Base-by-base conservation (phyloP, 2,888 invertebrate genomes). In the Rhaphigaster nebulosa region DNA sequence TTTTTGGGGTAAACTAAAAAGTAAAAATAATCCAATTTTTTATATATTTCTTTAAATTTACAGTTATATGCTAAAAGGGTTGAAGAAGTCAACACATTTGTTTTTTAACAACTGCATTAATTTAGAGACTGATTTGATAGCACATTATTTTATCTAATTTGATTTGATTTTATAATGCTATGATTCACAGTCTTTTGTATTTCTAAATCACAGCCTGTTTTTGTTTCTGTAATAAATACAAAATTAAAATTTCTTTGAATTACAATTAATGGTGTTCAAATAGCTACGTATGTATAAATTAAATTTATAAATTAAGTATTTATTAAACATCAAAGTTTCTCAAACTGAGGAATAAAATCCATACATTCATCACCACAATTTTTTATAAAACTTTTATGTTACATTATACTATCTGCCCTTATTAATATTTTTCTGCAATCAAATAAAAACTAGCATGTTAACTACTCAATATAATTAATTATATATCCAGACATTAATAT, bases 131-230 rank as follows among this genome's bases (percentile, higher is more conserved):
- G 38, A 76, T 65, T 29, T 38, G 70, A 10, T 38, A 76, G 34
- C 20, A 38, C 70, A 76, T 23, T 65, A 23, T 60, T 60, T 60
- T 60, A 60, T 60, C n/a, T 60, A 60, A 70, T 70, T 76, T 76
- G 20, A 76, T 38, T 76, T 20, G 18, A 29, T 65, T 65, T 65
- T 65, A 65, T 29, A 65, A 65, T 65, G 65, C 65, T 38, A 76
- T 76, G 0, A 4, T 65, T 65, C 29, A 38, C 70, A 76, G 70
- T 76, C 70, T 76, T 76, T 76, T 8, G 70, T 76, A 76, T 76
- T 76, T 38, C 70, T 34, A 76, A 76, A 12, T 76, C 70, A 76
- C 70, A 76, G 70, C 70, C 70, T 38, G 34, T 38, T 38, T 38
- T 34, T 76, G 34, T 76, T 38, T 76, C 38, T 38, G 26, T 76